Conservation (phyloP, 2,113 vertebrate species). For the Varanus salvator region DNA sequence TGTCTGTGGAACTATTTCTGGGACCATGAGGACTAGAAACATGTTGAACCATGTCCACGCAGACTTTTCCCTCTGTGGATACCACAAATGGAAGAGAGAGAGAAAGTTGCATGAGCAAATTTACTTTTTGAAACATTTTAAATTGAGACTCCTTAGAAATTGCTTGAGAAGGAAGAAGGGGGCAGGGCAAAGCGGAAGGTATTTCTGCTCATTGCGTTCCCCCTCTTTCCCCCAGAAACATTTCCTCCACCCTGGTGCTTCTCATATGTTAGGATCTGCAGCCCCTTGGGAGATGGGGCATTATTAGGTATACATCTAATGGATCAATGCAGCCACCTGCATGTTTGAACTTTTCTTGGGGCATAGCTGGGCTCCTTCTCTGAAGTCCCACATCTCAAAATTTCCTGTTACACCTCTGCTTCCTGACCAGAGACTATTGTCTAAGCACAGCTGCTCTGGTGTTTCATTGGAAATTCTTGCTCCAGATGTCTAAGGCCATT, state of each 20-base stretch:
- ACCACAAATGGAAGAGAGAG: not conserved
- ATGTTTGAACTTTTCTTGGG: not conserved
- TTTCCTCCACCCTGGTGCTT: too few species aligned
- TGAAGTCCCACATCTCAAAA: not conserved
- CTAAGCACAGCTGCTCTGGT: too few species aligned
- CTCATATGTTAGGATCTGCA: too few species aligned
- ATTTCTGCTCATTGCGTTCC: too few species aligned
- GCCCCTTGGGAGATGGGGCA: too few species aligned
- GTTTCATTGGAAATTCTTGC: not conserved
- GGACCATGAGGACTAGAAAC: not conserved
- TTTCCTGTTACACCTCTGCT: not conserved
- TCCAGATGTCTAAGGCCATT: not conserved
- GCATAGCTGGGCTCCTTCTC: not conserved
- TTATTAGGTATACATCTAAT: too few species aligned
- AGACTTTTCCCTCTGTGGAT: not conserved
- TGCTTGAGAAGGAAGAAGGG: too few species aligned
- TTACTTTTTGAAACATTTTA: too few species aligned
- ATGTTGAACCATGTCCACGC: not conserved
- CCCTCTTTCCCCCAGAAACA: too few species aligned
- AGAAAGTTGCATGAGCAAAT: not conserved
- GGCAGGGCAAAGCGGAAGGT: too few species aligned
- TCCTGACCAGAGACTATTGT: too few species aligned
- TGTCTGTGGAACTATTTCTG: not conserved
- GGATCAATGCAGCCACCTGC: not conserved
- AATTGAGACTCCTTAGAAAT: not conserved